Percentiles rank a stretch among this genome's conserved stretches.
These are phyloP conservation scores for Ormyrus pomaceus DNA, from an alignment of 2,888 invertebrate species.

Conservation along the genomic window DNA sequence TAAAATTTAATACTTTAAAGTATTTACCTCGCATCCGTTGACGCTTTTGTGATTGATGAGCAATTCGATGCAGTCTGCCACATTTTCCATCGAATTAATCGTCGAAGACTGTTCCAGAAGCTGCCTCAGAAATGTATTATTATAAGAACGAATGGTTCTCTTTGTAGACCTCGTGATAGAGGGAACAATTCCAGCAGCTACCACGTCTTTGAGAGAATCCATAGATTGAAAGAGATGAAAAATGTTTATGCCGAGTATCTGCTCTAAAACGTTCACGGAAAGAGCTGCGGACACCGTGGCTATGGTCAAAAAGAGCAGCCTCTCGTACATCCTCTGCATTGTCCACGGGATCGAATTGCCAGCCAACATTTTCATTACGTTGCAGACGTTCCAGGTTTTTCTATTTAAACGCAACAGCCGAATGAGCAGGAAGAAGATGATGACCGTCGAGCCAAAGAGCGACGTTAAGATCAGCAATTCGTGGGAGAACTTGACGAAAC, in stretches of 20 bases:
- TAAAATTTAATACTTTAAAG: too few species aligned
- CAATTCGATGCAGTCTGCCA: slow-evolving; percentile 14
- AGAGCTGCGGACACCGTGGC: neutral
- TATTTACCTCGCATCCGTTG: slow-evolving; percentile 43
- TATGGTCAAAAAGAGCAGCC: slow-evolving; percentile 10
- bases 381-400: slow-evolving; percentile 16
- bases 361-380: slow-evolving; percentile 8
- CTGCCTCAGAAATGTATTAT: slow-evolving; percentile 8
- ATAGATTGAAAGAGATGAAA: slow-evolving; percentile 25
- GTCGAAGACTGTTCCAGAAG: slow-evolving; percentile 17
- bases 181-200: slow-evolving; percentile 18
- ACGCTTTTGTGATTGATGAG: slow-evolving; percentile 20
- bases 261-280: slow-evolving; percentile 33
- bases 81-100: neutral
- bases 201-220: neutral
- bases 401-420: neutral
- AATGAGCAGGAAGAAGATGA: neutral
- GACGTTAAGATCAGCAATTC: slow-evolving; percentile 4
- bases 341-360: neutral
- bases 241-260: slow-evolving; percentile 20
- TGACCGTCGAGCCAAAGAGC: neutral
- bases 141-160: neutral
- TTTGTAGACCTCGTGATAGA: slow-evolving; percentile 22
- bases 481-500: slow-evolving; percentile 3
- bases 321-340: slow-evolving; percentile 1